These are phyloP conservation scores for Acrossocheilus wenchowensis DNA, from an alignment of 2,797 vertebrate species.

Conservation along the genomic window DNA sequence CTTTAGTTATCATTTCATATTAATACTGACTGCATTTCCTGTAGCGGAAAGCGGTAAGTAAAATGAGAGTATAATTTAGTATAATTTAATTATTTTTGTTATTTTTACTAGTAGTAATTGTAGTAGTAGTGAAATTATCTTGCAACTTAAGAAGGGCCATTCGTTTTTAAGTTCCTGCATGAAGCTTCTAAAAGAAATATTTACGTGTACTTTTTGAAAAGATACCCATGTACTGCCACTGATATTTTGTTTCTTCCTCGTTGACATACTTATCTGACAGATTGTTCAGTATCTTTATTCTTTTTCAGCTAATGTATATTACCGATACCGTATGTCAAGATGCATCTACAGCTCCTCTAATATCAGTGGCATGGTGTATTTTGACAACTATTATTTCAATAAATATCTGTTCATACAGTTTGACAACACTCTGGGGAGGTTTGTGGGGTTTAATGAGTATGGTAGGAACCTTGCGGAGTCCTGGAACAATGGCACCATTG, in stretches of 20 bases:
- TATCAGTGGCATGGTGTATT: conserved; percentile 19
- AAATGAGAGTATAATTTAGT: background rate
- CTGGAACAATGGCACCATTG: background rate
- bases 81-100: background rate
- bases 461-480: conserved; percentile 17
- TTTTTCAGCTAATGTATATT: conserved; percentile 49
- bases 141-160: background rate
- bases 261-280: background rate
- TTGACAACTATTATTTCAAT: background rate
- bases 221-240: background rate
- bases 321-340: background rate
- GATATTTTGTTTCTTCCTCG: background rate
- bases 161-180: background rate
- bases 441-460: conserved; percentile 49
- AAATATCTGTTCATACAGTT: conserved; percentile 31
- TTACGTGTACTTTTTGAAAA: background rate
- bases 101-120: background rate
- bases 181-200: background rate
- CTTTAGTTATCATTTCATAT: background rate
- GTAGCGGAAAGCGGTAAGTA: conserved; percentile 19
- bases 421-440: conserved; percentile 65
- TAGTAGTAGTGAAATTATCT: background rate
- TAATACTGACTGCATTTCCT: background rate
- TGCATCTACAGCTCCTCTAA: conserved; percentile 18
- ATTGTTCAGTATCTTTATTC: background rate